Conservation (phyloP, 2,113 vertebrate species). For the Coryphaenoides rupestris region DNA sequence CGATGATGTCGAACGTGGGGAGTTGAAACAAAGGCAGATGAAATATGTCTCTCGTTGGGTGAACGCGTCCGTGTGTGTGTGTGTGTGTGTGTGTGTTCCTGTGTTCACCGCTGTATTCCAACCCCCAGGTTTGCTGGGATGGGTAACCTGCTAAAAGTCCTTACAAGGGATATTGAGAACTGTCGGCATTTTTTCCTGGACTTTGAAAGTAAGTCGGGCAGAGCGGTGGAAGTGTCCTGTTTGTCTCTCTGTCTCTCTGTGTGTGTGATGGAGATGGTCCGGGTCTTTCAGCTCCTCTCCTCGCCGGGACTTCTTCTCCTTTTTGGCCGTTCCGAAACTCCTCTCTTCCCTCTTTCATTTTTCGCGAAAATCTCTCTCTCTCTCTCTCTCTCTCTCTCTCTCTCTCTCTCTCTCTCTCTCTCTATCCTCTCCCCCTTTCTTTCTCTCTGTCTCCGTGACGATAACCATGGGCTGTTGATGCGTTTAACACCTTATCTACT, state of each 20-base stretch:
- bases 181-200: slow-evolving; percentile 99
- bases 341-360: slow-evolving; percentile 37
- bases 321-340: too few species aligned
- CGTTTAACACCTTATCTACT: background rate
- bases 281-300: too few species aligned
- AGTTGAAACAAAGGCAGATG: too few species aligned
- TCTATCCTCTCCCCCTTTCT: slow-evolving; percentile 35
- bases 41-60: background rate
- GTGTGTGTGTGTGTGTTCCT: slow-evolving; percentile 21
- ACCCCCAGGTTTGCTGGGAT: slow-evolving; percentile 97
- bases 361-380: slow-evolving; percentile 4
- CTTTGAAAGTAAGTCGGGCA: slow-evolving; percentile 99
- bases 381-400: slow-evolving; percentile 5
- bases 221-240: slow-evolving; percentile 25
- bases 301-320: too few species aligned
- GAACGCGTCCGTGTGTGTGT: background rate
- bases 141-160: slow-evolving; percentile 99
- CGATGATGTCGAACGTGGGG: too few species aligned
- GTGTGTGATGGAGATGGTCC: background rate
- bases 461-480: background rate
- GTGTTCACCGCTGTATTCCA: slow-evolving; percentile 61
- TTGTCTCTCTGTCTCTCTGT: background rate
- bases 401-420: slow-evolving; percentile 20
- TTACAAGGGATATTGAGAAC: slow-evolving; percentile 99
- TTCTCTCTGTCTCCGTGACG: slow-evolving; percentile 2